Conservation (phyloP, 2,113 vertebrate genomes). For the Megaleporinus macrocephalus region DNA sequence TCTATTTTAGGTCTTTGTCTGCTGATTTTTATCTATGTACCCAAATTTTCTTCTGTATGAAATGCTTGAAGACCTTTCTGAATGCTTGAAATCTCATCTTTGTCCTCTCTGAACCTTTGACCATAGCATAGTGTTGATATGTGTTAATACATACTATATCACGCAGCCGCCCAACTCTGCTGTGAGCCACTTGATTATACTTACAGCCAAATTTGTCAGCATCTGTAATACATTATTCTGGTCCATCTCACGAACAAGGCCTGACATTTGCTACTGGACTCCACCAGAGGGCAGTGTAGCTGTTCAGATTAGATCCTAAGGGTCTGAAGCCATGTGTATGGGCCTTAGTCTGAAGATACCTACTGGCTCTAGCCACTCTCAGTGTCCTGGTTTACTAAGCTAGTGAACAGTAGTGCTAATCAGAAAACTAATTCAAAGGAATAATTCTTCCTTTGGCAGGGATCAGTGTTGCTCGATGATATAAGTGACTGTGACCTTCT, state of each 20-base stretch:
- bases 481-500: background rate
- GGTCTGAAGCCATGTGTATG: too few species aligned
- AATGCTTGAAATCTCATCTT: background rate
- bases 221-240: background rate
- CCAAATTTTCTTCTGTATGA: background rate
- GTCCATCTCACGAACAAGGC: background rate
- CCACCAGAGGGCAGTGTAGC: constrained; percentile 42
- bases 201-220: background rate
- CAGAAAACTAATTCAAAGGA: background rate
- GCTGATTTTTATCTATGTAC: background rate
- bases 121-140: background rate
- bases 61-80: background rate
- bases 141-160: background rate
- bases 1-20: too few species aligned
- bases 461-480: background rate
- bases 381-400: background rate
- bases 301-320: constrained; percentile 5
- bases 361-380: background rate
- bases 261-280: background rate
- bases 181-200: constrained; percentile 51
- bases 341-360: background rate
- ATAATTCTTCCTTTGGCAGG: background rate
- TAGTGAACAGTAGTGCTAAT: background rate
- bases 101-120: background rate
- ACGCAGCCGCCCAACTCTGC: constrained; percentile 12